phyloP scores from a whole-genome alignment of 2,888 invertebrate species.

The Drosophila anomalata region DNA sequence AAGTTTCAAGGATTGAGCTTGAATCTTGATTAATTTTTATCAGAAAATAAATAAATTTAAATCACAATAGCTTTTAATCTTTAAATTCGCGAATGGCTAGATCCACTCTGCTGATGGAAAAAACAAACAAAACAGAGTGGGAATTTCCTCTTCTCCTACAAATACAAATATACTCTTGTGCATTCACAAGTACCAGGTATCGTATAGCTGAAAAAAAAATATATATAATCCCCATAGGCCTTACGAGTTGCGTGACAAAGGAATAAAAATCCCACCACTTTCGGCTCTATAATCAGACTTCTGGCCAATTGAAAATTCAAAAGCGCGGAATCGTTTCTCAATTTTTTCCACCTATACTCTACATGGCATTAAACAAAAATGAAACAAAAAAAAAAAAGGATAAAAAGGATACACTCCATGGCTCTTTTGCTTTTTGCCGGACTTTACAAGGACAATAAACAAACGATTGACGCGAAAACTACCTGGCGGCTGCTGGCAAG shows the following conservation, averaged over 20 bases:
- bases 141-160: too few species aligned
- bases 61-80: too few species aligned
- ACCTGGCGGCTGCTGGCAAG: not conserved
- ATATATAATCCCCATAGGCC: conserved; percentile 1
- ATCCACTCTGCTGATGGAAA: not conserved
- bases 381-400: not conserved
- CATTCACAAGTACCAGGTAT: not conserved
- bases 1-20: not conserved
- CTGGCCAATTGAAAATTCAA: conserved; percentile 53
- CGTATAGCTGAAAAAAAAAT: not conserved
- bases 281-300: conserved; percentile 41
- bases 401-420: not conserved
- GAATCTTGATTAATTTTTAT: too few species aligned
- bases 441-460: conserved; percentile 33
- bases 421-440: conserved; percentile 5
- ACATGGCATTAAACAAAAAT: too few species aligned
- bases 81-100: too few species aligned
- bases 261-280: conserved; percentile 24
- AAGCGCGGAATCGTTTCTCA: conserved; percentile 39
- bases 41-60: too few species aligned
- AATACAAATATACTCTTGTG: not conserved
- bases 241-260: conserved; percentile 43
- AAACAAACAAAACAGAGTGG: not conserved
- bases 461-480: conserved; percentile 21
- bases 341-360: conserved; percentile 10